Base-by-base conservation (phyloP, 2,888 invertebrate species). In the Synergus umbraculus region DNA sequence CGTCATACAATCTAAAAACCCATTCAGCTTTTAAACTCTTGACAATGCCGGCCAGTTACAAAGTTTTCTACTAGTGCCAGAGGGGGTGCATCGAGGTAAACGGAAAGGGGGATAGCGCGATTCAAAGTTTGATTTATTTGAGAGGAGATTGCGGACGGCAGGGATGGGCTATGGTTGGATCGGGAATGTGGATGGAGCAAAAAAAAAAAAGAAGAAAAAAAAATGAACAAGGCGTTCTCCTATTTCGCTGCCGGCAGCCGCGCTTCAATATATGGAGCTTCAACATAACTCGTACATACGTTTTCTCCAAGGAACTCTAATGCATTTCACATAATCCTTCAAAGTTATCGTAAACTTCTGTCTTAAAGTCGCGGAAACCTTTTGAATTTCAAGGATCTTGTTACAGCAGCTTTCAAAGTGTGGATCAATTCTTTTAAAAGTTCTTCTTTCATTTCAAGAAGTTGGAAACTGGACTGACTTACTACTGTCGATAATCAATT, bases 91-190 rank as follows among this genome's bases (percentile, higher is more conserved):
- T 78, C 66, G 78, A 83, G 83, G 82, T 79, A 82, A 54, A 46
- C 67, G 79, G 46, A 76, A 76, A 77, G 69, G 81, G 80, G 77
- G 79, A 80, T 63, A 82, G 86, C 83, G 86, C 88, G 89, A 91
- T 91, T 91, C 89, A 89, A 90, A 91, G 91, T 91, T 91, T 91
- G 91, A 91, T 92, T 91, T 91, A 91, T 91, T 91, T 92, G 90
- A 89, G 89, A 88, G 89, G 86, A 91, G 90, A 91, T 91, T 92
- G 90, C 87, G 88, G 85, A 85, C 83, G 89, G 87, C 88, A 87
- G 82, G 86, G 85, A 77, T 83, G 83, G 81, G 84, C 80, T 81
- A 77, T 80, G 79, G 79, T 76, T 22, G 76, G 84, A 83, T 76
- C 76, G 76, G 64, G 83, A 86, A 85, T 85, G 85, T 78, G 84